Evolutionary conservation across 2,888 invertebrate species (phyloP), one percentile per base, ranked within the genome.

Genomic region (Stratiomys singularior): DNA sequence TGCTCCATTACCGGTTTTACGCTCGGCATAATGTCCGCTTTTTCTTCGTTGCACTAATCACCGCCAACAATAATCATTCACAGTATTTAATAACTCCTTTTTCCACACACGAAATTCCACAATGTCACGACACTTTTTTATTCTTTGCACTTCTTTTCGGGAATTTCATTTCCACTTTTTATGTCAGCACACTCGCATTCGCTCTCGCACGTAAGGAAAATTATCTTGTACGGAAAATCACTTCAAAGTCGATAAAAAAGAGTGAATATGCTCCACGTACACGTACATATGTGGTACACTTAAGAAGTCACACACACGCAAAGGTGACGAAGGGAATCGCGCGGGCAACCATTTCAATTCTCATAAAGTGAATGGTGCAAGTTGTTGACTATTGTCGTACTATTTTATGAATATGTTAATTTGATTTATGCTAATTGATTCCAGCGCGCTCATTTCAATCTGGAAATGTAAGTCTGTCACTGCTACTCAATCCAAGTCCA

Each of bases 211-310:
- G 69, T 69, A 28, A 58, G 74, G 74, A 79, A 78, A 79, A 79
- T 78, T 79, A 78, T 78, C 77, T 79, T 79, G 76, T 77, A 77
- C 78, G 78, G 76, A 78, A 80, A 80, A 80, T 80, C 78, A 80
- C 80, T 76, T 78, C 77, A 79, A 76, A 77, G 80, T 80, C 80
- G 80, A 80, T 80, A 80, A 80, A 80, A 79, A 78, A 63, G 64
- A 76, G 76, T 72, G 56, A 72, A 72, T 72, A 23, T 37, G 58
- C 72, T 58, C 37, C 28, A 27, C 72, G 72, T 72, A 58, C 72
- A 72, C 58, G 30, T 58, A 72, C 28, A 28, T 58, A 46, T 58
- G 72, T 69, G 47, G 18, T 46, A 25, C 47, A 69, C 69, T 69
- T 69, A 69, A 69, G 69, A 69, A 69, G 69, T 27, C 69, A 25